Conservation (phyloP, 2,797 vertebrate genomes). For the Sardinella longiceps region DNA sequence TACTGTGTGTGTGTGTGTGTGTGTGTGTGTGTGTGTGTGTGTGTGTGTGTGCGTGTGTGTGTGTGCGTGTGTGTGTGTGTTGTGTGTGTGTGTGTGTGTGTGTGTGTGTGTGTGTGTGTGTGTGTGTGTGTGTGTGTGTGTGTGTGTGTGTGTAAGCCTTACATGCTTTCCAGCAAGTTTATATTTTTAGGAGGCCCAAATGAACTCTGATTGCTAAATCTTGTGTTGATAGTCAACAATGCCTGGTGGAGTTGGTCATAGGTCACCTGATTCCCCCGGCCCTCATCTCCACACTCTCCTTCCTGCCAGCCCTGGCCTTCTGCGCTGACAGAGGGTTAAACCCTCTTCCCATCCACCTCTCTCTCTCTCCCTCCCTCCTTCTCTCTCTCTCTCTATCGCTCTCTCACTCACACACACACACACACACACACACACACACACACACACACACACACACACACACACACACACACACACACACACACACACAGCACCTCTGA, state of each 20-base stretch:
- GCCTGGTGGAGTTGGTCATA: not conserved
- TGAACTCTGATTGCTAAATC: not conserved
- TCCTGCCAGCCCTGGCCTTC: not conserved
- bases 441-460: not conserved
- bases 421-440: conserved; percentile 6
- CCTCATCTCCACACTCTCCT: not conserved
- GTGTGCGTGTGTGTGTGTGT: not conserved
- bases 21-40: not conserved
- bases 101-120: not conserved
- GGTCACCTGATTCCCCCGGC: not conserved
- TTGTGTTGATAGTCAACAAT: not conserved
- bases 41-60: not conserved
- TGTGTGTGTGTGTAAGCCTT: not conserved
- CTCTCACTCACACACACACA: conserved; percentile 33
- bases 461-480: conserved; percentile 34
- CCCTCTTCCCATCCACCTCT: not conserved
- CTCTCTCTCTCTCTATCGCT: not conserved
- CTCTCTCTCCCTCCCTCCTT: not conserved
- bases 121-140: not conserved
- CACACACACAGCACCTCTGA: conserved; percentile 9
- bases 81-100: not conserved
- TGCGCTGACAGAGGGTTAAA: conserved; percentile 54
- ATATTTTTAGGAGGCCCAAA: not conserved
- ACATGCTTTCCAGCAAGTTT: not conserved
- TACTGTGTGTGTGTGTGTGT: no score